Percentiles rank a stretch among this genome's conserved stretches.
phyloP scores from a whole-genome alignment of 2,797 vertebrate genomes.

The Muscicapa striata region DNA sequence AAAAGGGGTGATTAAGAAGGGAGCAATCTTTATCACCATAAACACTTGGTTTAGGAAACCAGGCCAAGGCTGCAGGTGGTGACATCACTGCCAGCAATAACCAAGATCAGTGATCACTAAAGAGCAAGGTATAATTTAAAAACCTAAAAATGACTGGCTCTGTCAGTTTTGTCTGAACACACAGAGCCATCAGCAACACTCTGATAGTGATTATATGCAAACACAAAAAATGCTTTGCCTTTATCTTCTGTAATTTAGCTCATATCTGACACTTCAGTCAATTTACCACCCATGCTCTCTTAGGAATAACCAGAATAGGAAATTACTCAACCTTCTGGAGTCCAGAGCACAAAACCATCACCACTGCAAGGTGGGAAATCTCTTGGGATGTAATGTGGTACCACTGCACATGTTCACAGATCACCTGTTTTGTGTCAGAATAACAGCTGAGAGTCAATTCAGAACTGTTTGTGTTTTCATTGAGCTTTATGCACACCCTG shows the following conservation, averaged over 20 bases:
- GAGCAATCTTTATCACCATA: background rate
- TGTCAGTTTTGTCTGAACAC: background rate
- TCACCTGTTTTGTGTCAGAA: background rate
- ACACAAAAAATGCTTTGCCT: background rate
- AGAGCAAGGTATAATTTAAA: background rate
- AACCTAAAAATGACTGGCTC: background rate
- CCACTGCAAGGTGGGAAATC: background rate
- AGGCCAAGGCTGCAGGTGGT: background rate
- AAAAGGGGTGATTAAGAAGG: background rate
- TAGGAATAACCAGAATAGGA: background rate
- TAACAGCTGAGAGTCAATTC: background rate
- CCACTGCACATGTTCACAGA: background rate
- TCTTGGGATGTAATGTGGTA: fast-evolving
- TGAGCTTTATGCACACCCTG: background rate
- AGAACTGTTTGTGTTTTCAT: background rate
- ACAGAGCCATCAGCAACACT: background rate
- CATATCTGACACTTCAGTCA: background rate
- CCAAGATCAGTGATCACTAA: background rate
- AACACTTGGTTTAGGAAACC: background rate
- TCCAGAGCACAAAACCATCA: background rate
- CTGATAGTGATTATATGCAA: fast-evolving
- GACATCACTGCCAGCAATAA: background rate
- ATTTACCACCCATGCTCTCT: background rate
- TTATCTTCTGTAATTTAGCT: background rate
- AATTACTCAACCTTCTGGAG: background rate